phyloP scores from a whole-genome alignment of 2,113 vertebrate genomes.

The Coregonus clupeaformis region DNA sequence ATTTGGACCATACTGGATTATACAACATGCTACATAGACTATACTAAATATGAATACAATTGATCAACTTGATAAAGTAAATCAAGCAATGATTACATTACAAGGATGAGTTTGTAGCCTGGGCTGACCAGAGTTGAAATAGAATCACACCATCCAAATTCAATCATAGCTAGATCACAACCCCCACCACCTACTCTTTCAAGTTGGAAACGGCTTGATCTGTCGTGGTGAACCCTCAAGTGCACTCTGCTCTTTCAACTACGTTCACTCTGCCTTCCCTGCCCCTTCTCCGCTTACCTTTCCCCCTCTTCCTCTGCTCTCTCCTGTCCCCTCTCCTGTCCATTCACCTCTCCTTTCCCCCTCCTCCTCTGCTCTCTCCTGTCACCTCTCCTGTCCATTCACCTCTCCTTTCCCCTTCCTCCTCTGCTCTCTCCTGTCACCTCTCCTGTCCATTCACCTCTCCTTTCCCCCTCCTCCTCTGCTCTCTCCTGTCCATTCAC shows the following conservation, averaged over 20 bases:
- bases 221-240: slow-evolving; percentile 63
- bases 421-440: slow-evolving; percentile 67
- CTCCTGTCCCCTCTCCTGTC: not conserved
- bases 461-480: slow-evolving; percentile 1
- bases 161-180: not conserved
- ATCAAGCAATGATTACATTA: too few relatives aligned
- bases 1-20: too few relatives aligned
- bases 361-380: slow-evolving; percentile 61
- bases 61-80: too few relatives aligned
- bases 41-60: not conserved
- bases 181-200: not conserved
- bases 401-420: slow-evolving; percentile 9
- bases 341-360: slow-evolving; percentile 35
- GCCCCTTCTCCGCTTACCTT: slow-evolving; percentile 22
- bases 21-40: not conserved
- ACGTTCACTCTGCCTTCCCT: slow-evolving; percentile 63
- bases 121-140: not conserved
- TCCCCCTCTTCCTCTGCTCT: not conserved
- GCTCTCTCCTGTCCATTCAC: slow-evolving; percentile 6
- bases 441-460: slow-evolving; percentile 34
- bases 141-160: not conserved
- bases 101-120: not conserved
- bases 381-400: slow-evolving; percentile 54
- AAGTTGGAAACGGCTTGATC: slow-evolving; percentile 53
- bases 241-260: slow-evolving; percentile 73